phyloP scores from a whole-genome alignment of 1,140 invertebrate species.

The Drosophila lini region DNA sequence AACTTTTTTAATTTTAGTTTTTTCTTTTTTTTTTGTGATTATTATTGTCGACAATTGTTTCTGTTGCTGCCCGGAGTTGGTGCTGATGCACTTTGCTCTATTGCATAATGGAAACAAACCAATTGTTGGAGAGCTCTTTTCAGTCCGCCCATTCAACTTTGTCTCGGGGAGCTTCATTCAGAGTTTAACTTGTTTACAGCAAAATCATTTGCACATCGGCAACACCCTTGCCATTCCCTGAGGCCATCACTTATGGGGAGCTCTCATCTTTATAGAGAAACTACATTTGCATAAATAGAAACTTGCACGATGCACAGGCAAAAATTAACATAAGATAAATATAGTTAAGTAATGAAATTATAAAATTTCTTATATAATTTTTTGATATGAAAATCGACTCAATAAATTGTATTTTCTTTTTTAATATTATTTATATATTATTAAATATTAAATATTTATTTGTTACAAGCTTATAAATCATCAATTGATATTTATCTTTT shows the following conservation, averaged over 20 bases:
- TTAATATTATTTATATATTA: no score
- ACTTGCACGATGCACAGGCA: constrained; percentile 1
- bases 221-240: constrained; percentile 17
- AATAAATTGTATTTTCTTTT: no score
- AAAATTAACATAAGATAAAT: not conserved
- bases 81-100: constrained; percentile 58
- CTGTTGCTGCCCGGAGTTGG: constrained; percentile 24
- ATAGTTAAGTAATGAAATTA: not conserved
- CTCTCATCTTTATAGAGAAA: constrained; percentile 17
- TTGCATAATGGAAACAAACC: constrained; percentile 47
- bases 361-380: no score
- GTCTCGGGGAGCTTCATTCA: not conserved
- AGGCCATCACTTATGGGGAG: constrained; percentile 3
- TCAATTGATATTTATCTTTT: not conserved
- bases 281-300: constrained; percentile 33
- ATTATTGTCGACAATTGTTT: constrained; percentile 41
- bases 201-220: constrained; percentile 42
- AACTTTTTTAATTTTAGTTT: constrained; percentile 19
- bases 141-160: constrained; percentile 42
- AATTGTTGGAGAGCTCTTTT: constrained; percentile 34
- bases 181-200: constrained; percentile 40
- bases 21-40: constrained; percentile 10
- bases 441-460: no score
- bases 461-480: no score
- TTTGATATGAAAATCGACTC: no score